phyloP scores from a whole-genome alignment of 2,113 vertebrate species.

The Bos indicus region DNA sequence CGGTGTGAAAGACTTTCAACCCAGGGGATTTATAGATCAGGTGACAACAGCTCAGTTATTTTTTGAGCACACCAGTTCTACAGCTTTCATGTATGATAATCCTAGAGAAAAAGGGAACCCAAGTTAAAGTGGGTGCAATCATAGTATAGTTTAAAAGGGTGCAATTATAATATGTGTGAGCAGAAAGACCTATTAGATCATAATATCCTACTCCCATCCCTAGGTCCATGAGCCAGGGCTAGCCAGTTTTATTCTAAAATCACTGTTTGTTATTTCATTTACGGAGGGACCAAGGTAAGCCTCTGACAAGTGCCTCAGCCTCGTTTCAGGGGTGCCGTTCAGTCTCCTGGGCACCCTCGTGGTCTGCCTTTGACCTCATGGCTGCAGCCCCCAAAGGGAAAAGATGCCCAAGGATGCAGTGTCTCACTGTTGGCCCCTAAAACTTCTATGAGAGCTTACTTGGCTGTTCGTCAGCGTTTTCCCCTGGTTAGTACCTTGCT shows the following conservation, averaged over 20 bases:
- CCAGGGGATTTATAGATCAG: not conserved
- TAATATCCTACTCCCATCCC: not conserved
- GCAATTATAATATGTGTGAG: not conserved
- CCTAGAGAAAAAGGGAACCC: not conserved
- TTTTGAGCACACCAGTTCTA: not conserved
- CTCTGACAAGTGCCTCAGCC: not conserved
- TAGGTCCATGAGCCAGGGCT: not conserved
- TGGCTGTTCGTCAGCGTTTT: slow-evolving; percentile 56
- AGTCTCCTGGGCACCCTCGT: not conserved
- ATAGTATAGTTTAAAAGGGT: not conserved
- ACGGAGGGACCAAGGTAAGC: slow-evolving; percentile 13
- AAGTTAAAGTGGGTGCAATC: not conserved
- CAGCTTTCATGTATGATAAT: not conserved
- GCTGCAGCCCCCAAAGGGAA: slow-evolving; percentile 46
- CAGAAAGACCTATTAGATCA: not conserved
- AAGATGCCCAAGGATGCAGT: not conserved
- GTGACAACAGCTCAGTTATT: not conserved
- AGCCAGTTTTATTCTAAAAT: not conserved
- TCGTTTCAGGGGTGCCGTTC: not conserved
- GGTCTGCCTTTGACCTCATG: slow-evolving; percentile 46
- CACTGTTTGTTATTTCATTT: not conserved
- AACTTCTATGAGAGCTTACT: slow-evolving; percentile 39
- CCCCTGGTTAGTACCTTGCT: slow-evolving; percentile 42
- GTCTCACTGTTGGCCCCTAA: slow-evolving; percentile 35
- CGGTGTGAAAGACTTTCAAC: not conserved